Conservation (phyloP, 2,113 vertebrate species). For the Macroglossus sobrinus region DNA sequence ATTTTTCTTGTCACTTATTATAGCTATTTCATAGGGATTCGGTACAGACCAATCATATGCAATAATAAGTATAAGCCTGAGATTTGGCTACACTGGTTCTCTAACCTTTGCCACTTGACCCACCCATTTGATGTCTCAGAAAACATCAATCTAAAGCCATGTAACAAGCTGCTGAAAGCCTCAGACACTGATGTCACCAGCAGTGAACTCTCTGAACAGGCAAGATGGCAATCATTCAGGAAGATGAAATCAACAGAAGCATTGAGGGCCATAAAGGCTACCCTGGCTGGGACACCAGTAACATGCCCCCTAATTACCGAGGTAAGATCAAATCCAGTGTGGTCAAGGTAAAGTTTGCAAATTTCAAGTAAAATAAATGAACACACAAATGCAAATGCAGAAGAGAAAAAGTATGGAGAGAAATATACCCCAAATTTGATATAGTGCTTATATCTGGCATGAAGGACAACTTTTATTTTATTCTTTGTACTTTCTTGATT, state of each 20-base stretch:
- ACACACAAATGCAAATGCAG: background rate
- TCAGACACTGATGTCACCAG: background rate
- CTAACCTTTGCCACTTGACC: background rate
- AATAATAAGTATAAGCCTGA: background rate
- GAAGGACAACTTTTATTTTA: background rate
- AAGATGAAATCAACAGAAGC: background rate
- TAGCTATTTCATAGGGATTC: background rate
- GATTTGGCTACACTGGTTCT: background rate
- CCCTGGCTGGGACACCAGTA: background rate
- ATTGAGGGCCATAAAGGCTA: background rate
- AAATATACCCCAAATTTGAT: background rate
- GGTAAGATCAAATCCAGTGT: background rate
- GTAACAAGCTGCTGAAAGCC: slow-evolving; percentile 22
- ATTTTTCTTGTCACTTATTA: background rate
- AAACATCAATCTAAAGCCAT: slow-evolving; percentile 14
- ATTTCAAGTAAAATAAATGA: background rate
- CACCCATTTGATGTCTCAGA: background rate
- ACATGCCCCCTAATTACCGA: background rate
- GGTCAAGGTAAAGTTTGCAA: background rate
- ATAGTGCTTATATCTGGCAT: background rate
- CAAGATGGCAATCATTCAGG: background rate
- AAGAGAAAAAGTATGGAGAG: background rate
- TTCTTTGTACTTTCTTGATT: background rate
- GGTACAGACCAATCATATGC: background rate
- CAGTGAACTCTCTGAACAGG: background rate